Evolutionary conservation across 2,888 invertebrate species (phyloP), one percentile per base, ranked within the genome.

Genomic region (Macaria liturata): DNA sequence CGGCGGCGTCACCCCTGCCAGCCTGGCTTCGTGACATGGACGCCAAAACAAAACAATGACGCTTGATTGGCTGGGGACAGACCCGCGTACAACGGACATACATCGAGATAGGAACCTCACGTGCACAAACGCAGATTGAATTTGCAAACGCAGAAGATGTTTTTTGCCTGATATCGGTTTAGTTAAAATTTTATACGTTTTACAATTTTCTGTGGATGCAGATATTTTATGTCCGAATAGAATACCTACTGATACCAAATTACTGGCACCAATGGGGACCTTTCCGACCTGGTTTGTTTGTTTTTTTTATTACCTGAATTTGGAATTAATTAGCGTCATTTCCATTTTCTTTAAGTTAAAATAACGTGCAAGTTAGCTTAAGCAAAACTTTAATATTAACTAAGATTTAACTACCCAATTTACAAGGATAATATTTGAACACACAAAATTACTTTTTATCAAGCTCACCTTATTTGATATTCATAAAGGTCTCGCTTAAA

Each of bases 41-140:
- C 74, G 67, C 64, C 70, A 75, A 78, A 80, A 78, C 72, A 81
- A 80, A 81, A 81, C 81, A 81, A 78, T 76, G 72, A 71, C 62
- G 65, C 59, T 64, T 74, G 75, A 78, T 78, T 75, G 74, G 67
- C 63, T 67, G 64, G 65, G 63, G 62, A 55, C 46, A 62, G 62
- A 63, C 62, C 47, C 52, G 48, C 44, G 58, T 43, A 61, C 49
- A 56, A 1, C 59, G 50, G 44, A 42, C 46, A 48, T 54, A 9
- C 34, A 54, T 57, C 45, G 52, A 60, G 47, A 50, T 49, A 54
- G 45, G 32, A 49, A 31, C 4, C 40, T 61, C 39, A 55, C 55
- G 49, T 52, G 49, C 31, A 37, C 49, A 47, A 54, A 62, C 54
- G 50, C 49, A 50, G 50, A 55, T 55, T 39, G 8, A 54, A 49